Conservation (phyloP, 2,113 vertebrate genomes). For the Casuarius casuarius region DNA sequence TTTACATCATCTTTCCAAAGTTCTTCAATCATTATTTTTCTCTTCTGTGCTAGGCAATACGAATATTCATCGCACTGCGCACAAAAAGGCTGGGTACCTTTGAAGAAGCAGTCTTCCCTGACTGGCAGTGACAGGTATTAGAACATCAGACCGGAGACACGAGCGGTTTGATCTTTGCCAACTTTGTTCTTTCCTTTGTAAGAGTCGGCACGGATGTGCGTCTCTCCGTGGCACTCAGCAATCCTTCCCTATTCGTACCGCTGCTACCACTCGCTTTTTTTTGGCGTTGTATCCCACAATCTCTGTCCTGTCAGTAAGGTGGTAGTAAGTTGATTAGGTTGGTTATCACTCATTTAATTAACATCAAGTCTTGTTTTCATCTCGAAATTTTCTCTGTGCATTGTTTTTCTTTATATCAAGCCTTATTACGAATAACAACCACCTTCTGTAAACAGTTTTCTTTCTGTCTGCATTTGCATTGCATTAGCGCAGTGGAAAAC, state of each 20-base stretch:
- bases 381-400: neutral
- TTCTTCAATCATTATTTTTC: slow-evolving; percentile 41
- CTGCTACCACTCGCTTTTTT: neutral
- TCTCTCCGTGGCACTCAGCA: neutral
- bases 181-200: slow-evolving; percentile 56
- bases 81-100: slow-evolving; percentile 12
- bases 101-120: slow-evolving; percentile 40
- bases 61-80: slow-evolving; percentile 56
- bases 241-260: neutral
- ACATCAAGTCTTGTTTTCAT: neutral
- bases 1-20: slow-evolving; percentile 45
- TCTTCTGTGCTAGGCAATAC: slow-evolving; percentile 6
- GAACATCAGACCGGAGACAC: slow-evolving; percentile 52
- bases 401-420: neutral
- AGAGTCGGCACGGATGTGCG: neutral
- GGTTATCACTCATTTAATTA: neutral
- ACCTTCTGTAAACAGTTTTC: neutral
- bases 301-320: neutral
- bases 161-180: slow-evolving; percentile 53
- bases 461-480: neutral
- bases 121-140: slow-evolving; percentile 51
- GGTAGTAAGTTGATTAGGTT: neutral
- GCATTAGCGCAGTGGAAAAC: neutral
- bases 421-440: neutral
- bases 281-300: neutral